phyloP scores from a whole-genome alignment of 2,888 invertebrate species.

The Morpho achilles region DNA sequence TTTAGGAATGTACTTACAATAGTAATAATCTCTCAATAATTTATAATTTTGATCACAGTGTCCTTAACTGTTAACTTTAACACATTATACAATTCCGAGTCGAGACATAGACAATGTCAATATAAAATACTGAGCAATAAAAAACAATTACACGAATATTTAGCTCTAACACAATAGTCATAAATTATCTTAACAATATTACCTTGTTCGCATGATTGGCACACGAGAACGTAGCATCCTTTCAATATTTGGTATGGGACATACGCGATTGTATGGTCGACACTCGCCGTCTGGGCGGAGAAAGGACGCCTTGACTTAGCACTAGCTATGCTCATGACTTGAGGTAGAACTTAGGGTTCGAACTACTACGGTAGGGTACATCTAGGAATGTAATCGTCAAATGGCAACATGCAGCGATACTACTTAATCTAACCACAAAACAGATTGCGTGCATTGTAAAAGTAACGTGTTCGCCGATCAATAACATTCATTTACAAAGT shows the following conservation, averaged over 20 bases:
- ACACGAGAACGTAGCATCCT: conserved; percentile 64
- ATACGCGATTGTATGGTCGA: conserved; percentile 7
- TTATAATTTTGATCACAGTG: conserved; percentile 79
- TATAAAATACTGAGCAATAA: conserved; percentile 78
- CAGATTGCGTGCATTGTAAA: conserved; percentile 46
- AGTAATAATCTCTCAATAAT: conserved; percentile 78
- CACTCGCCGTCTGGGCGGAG: conserved; percentile 30
- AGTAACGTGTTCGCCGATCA: conserved; percentile 39
- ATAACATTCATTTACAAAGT: conserved; percentile 45
- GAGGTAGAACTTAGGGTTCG: conserved; percentile 75
- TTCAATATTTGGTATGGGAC: conserved; percentile 66
- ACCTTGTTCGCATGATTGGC: conserved; percentile 73
- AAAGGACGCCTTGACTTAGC: conserved; percentile 68
- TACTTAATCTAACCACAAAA: conserved; percentile 59
- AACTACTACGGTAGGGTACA: conserved; percentile 68
- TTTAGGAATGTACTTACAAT: conserved; percentile 77
- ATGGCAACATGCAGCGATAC: conserved; percentile 71
- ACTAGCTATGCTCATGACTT: conserved; percentile 58
- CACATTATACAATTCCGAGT: conserved; percentile 75
- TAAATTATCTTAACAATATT: conserved; percentile 70
- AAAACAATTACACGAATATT: conserved; percentile 70
- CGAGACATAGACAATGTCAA: conserved; percentile 54
- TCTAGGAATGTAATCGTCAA: conserved; percentile 73
- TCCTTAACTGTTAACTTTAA: conserved; percentile 76
- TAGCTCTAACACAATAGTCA: conserved; percentile 66